Base-by-base conservation (phyloP, 2,888 invertebrate species). In the Epiblema foenella region DNA sequence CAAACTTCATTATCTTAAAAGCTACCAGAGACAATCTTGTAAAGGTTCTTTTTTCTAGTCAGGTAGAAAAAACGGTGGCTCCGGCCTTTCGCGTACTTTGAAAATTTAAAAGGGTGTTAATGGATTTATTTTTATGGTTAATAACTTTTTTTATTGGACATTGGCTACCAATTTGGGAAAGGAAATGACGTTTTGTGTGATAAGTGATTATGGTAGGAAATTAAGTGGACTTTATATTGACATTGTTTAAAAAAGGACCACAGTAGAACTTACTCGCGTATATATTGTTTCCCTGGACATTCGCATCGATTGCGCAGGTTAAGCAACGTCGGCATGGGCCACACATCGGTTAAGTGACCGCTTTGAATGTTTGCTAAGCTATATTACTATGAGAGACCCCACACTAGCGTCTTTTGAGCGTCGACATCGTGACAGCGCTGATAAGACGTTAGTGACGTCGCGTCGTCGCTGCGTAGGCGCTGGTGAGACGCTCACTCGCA, bases 1-100 rank as follows among this genome's bases (percentile, higher is more conserved):
- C 71, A 67, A 71, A 56, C 60, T 66, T 62, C 71, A 71, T 71
- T 66, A 72, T 72, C 68, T 72, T 72, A 68, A 72, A 72, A 69
- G 72, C 64, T 59, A 72, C 72, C 68, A 72, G 49, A 62, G 64
- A 68, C 68, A 68, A 72, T 72, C 68, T 59, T 58, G 58, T 57
- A 51, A 46, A 46, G 52, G 24, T 49, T 67, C 62, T 65, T 68
- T 72, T 72, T 63, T 62, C 33, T n/a, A 51, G 67, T 62, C 67
- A 67, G 67, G 71, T 70, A 70, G 65, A 59, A 70, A 65, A 65
- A 37, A 18, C 62, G 51, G 51, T 37, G 63, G 62, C 62, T 37
- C n/a, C 29, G n/a, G 33, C 39, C 65, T 12, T 58, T 46, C 65
- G 64, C 59, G 52, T n/a, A 59, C 65, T 59, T 64, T 54, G 12